Conservation (phyloP, 2,888 invertebrate genomes). For the Andrena dorsata region DNA sequence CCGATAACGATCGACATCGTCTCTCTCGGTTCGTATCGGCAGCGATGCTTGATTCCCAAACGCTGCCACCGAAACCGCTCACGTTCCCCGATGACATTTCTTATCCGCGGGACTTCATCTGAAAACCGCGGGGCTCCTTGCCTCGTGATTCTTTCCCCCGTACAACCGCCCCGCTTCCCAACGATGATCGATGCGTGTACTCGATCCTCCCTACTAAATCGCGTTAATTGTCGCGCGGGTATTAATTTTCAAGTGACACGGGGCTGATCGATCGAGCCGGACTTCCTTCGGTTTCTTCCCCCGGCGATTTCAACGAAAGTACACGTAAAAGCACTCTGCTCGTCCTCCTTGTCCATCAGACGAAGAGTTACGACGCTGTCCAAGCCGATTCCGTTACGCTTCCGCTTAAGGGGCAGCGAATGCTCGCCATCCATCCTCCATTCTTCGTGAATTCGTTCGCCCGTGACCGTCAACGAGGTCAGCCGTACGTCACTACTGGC, state of each 20-base stretch:
- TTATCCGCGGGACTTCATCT: conserved; percentile 33
- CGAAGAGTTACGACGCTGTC: conserved; percentile 74
- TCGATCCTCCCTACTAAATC: background rate
- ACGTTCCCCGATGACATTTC: conserved; percentile 43
- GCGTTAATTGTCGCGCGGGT: conserved; percentile 3
- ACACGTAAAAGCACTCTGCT: conserved; percentile 7
- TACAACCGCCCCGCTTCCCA: background rate
- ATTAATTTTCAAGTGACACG: conserved; percentile 12
- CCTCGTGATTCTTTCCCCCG: background rate
- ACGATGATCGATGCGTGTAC: conserved; percentile 4
- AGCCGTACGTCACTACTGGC: conserved; percentile 15
- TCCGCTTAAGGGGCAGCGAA: conserved; percentile 68
- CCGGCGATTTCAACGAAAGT: conserved; percentile 7
- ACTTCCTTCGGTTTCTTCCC: background rate
- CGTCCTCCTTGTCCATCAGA: conserved; percentile 57
- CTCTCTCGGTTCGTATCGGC: conserved; percentile 56
- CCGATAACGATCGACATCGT: conserved; percentile 72
- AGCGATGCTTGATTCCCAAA: conserved; percentile 58
- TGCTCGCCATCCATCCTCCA: conserved; percentile 56
- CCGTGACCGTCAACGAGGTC: conserved; percentile 52
- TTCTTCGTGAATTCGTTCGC: conserved; percentile 59
- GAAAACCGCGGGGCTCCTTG: background rate
- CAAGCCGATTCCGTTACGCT: conserved; percentile 75
- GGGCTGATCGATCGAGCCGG: conserved; percentile 2
- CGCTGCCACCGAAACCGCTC: conserved; percentile 62